These are phyloP conservation scores for Ictidomys tridecemlineatus DNA, from an alignment of 2,113 vertebrate species.

Conservation along the genomic window DNA sequence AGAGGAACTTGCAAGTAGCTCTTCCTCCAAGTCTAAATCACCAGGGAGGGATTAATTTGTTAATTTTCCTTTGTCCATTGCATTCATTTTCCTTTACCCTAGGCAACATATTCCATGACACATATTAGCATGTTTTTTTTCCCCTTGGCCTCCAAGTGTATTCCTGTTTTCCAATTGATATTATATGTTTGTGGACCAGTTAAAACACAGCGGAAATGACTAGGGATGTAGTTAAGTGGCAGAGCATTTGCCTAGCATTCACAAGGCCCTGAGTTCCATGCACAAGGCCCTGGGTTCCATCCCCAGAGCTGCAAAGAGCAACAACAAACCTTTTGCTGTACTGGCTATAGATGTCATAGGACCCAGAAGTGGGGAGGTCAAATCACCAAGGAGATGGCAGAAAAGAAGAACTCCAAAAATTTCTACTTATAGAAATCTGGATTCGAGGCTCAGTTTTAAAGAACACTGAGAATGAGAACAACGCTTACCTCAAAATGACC, in stretches of 20 bases:
- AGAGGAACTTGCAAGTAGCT: not conserved
- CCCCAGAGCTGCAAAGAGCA: not conserved
- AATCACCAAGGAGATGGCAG: not conserved
- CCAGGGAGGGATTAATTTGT: not conserved
- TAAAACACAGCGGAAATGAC: not conserved
- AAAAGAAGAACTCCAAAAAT: not conserved
- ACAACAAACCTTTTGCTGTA: not conserved
- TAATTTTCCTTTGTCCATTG: constrained; percentile 44
- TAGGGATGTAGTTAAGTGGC: accelerated
- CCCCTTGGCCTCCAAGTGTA: not conserved
- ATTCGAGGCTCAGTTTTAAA: not conserved
- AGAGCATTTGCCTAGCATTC: not conserved
- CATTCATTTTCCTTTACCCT: constrained; percentile 13
- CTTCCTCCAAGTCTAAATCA: not conserved
- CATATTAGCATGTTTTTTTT: not conserved
- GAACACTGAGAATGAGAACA: not conserved
- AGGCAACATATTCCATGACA: not conserved
- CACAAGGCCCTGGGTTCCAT: not conserved
- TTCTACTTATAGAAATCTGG: not conserved
- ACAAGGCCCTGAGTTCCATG: not conserved
- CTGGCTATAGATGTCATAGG: not conserved
- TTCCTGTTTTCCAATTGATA: constrained; percentile 25
- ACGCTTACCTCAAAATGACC: not conserved
- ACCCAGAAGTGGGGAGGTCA: not conserved
- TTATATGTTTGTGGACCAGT: not conserved